phyloP scores from a whole-genome alignment of 2,113 vertebrate species.

The Dromaius novaehollandiae region DNA sequence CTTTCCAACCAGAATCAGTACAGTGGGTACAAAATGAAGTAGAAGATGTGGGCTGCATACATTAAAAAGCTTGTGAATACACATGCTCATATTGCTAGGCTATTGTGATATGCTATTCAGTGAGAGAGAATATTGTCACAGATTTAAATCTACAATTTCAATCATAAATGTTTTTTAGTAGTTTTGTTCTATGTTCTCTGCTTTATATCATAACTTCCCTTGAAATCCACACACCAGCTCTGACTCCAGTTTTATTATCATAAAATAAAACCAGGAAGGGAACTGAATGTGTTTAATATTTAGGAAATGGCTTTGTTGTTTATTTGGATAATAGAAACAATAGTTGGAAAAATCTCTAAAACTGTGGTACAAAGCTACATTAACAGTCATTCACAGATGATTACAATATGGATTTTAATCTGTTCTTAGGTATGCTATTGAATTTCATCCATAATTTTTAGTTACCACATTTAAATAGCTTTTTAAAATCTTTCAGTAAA shows the following conservation, averaged over 20 bases:
- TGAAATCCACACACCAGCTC: neutral
- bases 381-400: conserved; percentile 53
- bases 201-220: conserved; percentile 17
- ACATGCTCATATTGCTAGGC: neutral
- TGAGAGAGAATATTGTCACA: neutral
- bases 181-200: conserved; percentile 29
- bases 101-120: conserved; percentile 18
- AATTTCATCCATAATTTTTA: conserved; percentile 29
- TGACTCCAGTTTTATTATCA: conserved; percentile 39
- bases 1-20: neutral
- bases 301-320: conserved; percentile 55
- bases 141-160: conserved; percentile 38
- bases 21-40: conserved; percentile 10
- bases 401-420: conserved; percentile 44
- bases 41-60: neutral
- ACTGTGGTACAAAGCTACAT: conserved; percentile 9
- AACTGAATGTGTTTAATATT: conserved; percentile 65
- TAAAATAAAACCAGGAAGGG: conserved; percentile 63
- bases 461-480: conserved; percentile 13
- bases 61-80: conserved; percentile 15
- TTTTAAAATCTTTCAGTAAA: conserved; percentile 6
- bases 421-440: conserved; percentile 28
- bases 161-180: conserved; percentile 32
- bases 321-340: conserved; percentile 49
- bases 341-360: neutral